A percentile compares a stretch with the other conserved stretches of the same genome.
Conservation (phyloP, 2,888 invertebrate genomes). For the Mythimna ferrago region DNA sequence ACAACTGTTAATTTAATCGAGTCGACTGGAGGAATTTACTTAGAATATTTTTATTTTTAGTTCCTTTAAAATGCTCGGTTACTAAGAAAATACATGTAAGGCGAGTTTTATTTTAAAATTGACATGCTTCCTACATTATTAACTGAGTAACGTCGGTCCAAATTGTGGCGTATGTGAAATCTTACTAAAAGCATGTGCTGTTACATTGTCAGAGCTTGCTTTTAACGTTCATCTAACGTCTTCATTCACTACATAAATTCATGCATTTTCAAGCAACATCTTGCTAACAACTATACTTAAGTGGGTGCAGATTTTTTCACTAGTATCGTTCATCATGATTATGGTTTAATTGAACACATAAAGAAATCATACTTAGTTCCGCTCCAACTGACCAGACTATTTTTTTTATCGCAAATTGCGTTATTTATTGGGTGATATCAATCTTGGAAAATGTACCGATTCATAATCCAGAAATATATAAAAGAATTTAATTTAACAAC, state of each 20-base stretch:
- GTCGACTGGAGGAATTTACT: background rate
- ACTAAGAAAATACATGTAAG: constrained; percentile 6
- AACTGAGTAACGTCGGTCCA: background rate
- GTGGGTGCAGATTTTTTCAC: background rate
- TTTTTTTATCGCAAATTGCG: constrained; percentile 1
- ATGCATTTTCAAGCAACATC: constrained; percentile 19
- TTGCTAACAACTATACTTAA: background rate
- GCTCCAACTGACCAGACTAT: constrained; percentile 5
- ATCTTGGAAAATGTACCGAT: background rate
- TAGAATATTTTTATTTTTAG: background rate
- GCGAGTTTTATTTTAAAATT: constrained; percentile 27
- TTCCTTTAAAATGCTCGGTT: background rate
- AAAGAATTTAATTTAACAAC: background rate
- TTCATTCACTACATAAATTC: background rate
- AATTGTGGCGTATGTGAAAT: background rate
- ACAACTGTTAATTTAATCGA: background rate
- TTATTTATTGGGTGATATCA: background rate
- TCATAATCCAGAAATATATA: background rate
- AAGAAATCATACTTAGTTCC: constrained; percentile 29
- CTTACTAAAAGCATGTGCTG: constrained; percentile 25
- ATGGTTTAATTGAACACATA: constrained; percentile 16
- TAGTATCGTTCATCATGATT: background rate
- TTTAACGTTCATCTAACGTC: background rate
- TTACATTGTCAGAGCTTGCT: constrained; percentile 41
- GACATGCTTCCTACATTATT: constrained; percentile 27